Evolutionary conservation across 2,797 vertebrate species (phyloP).

Genomic region (Pipistrellus pipistrellus): DNA sequence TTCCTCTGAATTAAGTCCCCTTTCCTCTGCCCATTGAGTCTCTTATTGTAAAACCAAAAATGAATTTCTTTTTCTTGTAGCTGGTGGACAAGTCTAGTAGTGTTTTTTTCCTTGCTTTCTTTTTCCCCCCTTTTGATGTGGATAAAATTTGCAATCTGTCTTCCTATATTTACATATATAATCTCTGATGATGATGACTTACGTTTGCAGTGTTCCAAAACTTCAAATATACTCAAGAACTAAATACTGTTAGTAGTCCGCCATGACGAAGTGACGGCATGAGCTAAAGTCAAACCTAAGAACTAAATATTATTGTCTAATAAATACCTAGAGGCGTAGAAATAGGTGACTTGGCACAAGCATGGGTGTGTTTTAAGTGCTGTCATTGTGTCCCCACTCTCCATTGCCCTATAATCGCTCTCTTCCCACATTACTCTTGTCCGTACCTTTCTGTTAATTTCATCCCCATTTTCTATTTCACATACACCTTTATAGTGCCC

Average conservation of each 20-base stretch:
- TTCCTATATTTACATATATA: background rate
- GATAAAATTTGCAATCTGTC: background rate
- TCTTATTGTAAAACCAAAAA: background rate
- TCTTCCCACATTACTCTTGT: background rate
- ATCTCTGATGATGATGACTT: background rate
- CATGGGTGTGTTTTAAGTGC: background rate
- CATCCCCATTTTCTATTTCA: background rate
- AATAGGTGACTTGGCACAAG: background rate
- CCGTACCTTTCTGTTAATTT: background rate
- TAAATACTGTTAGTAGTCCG: background rate
- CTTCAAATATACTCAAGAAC: background rate
- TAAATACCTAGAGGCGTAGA: background rate
- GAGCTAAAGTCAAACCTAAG: background rate
- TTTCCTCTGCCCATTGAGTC: background rate
- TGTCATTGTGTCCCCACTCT: background rate
- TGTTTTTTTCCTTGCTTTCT: background rate
- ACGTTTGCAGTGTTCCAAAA: conserved; percentile 17
- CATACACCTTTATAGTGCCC: background rate
- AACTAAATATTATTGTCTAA: background rate
- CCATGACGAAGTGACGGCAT: background rate
- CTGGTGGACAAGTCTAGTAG: background rate
- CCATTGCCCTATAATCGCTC: background rate
- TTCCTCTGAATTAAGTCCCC: background rate
- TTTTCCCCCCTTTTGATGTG: background rate
- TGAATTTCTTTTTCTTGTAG: conserved; percentile 22